Evolutionary conservation across 2,888 invertebrate species (phyloP), one percentile per base, ranked within the genome.

Genomic region (Eugnorisma glareosa): DNA sequence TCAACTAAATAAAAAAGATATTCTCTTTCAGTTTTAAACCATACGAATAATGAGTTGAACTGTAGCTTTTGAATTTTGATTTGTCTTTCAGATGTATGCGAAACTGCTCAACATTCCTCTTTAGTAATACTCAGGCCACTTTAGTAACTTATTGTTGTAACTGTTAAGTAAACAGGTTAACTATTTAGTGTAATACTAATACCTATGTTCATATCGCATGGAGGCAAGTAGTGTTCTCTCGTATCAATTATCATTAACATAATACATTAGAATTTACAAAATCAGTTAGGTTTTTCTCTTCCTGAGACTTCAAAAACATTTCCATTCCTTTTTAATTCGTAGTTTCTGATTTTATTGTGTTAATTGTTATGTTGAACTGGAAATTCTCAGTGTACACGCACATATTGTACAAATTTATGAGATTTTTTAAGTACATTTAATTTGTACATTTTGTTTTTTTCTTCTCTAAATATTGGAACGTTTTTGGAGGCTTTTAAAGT

Each of bases 401-500:
- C 85, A 82, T 86, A 85, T 90, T 94, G 94, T 95, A 95, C 93
- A 94, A 94, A 94, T 92, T 90, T 90, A 91, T 92, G 92, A 93
- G 91, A 93, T 92, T 93, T 78, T 94, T 73, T 92, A 91, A 92
- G 90, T 92, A 91, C 91, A 91, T 91, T 92, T 92, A 92, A 92
- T 93, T 93, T 94, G 91, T 90, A 92, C 89, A 75, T 84, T 90
- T 90, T 88, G 91, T 91, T 43, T 91, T 92, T 89, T 79, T 74
- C 51, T 48, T 78, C 59, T 76, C 79, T 76, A 73, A 80, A 91
- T 93, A 83, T 94, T 94, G 92, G 90, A 92, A 93, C 92, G 92
- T 92, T 95, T 94, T 96, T 95, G 95, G 96, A 96, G 96, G 96
- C 96, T 96, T 96, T 94, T 95, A 94, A 95, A 94, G 96, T 96